A percentile compares a stretch with the other conserved stretches of the same genome.
phyloP scores from a whole-genome alignment of 2,888 invertebrate genomes.

The Coleophora flavipennella region DNA sequence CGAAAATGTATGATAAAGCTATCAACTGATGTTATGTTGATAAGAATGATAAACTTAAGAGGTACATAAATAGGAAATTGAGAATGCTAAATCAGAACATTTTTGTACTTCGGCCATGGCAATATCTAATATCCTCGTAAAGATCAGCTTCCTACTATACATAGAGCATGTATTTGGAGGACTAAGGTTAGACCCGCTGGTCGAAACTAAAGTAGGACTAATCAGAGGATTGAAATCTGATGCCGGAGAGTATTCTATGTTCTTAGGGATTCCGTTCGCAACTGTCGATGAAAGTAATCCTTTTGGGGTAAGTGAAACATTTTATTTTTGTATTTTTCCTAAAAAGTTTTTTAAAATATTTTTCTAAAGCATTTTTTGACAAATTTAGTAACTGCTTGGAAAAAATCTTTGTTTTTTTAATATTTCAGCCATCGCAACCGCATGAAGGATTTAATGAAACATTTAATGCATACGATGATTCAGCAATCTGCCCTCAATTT shows the following conservation, averaged over 20 bases:
- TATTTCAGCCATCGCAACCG: slow-evolving; percentile 13
- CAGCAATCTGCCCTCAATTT: slow-evolving; percentile 27
- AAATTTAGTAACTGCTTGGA: too few relatives aligned
- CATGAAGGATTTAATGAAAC: slow-evolving; percentile 15
- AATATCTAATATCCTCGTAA: not conserved
- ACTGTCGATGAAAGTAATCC: slow-evolving; percentile 24
- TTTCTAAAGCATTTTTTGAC: too few relatives aligned
- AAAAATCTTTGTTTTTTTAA: not conserved
- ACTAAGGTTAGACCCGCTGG: not conserved
- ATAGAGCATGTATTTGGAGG: not conserved
- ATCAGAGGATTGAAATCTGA: slow-evolving; percentile 22
- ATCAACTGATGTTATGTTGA: too few relatives aligned
- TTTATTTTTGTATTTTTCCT: too few relatives aligned
- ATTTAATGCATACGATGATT: slow-evolving; percentile 29
- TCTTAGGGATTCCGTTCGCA: slow-evolving; percentile 32
- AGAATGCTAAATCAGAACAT: not conserved
- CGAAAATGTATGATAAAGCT: too few relatives aligned
- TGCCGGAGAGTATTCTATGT: slow-evolving; percentile 29
- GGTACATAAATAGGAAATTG: too few relatives aligned
- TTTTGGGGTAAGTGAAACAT: slow-evolving; percentile 32
- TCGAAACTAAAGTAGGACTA: slow-evolving; percentile 19
- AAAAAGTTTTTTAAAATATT: too few relatives aligned
- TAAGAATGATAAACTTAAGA: too few relatives aligned
- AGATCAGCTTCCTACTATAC: not conserved
- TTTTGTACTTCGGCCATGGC: not conserved